Evolutionary conservation across 64 coral and sea anemone species (phyloP), one percentile per base, ranked within the genome.

Genomic region (Actinia equina): DNA sequence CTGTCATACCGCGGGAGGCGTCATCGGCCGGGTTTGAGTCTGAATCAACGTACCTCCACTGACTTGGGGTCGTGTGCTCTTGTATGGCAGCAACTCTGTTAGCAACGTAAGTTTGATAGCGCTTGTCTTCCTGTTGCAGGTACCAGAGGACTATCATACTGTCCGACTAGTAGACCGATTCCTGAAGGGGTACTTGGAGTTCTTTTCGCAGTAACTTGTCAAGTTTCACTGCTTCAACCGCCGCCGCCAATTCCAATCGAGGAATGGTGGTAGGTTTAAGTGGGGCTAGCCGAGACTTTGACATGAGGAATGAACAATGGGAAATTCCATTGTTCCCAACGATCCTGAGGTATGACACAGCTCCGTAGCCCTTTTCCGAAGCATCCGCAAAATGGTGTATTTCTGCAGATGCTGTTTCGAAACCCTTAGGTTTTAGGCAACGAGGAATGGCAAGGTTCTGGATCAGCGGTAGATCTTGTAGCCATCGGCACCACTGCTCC

Each of bases 121-220:
- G 80, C 11, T 78, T 89, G 55, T 84, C 83, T 54, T 88, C 67
- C 55, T 85, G 70, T 54, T 93, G 87, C 20, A 93, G 82, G 42
- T 93, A 93, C 69, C 91, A 88, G 14, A 89, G 53, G 25, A 93
- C 87, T 79, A 88, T 89, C 82, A 89, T 89, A 52, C 91, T 89
- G 82, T 89, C 82, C 45, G 91, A 85, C 86, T 87, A 93, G 59
- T 84, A 93, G 20, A 88, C 86, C 14, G 78, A 81, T 8, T 43
- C 58, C 41, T 55, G 82, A n/a, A 89, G 65, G 53, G 82, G 87
- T 83, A 88, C 8, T 61, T 88, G 45, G 6, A 88, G 52, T 80
- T 92, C 86, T 44, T 45, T 85, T 65, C 74, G 76, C 65, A 93
- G 43, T 43, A 93, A 46, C 80, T 88, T 84, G 59, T 93, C 82